Conservation (phyloP, 2,888 invertebrate genomes). For the Marasmarcha lunaedactyla region DNA sequence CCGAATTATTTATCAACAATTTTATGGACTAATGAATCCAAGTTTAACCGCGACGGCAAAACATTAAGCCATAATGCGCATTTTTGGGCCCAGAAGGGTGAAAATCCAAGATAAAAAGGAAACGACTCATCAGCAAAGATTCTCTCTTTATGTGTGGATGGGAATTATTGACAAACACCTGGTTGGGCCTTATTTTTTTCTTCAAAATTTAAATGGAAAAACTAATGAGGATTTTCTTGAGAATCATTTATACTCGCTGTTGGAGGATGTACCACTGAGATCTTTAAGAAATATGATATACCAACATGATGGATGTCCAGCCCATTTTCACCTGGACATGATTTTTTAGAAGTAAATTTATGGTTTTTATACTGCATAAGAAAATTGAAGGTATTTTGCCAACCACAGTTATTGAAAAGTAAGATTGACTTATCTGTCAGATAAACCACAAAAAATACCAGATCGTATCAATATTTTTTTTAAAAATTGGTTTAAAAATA, state of each 20-base stretch:
- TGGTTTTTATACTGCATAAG: too few relatives aligned
- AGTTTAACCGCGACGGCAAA: neutral
- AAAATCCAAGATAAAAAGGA: neutral
- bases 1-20: slow-evolving; percentile 7
- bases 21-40: slow-evolving; percentile 11
- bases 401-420: too few relatives aligned
- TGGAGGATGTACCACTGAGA: neutral
- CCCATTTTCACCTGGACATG: too few relatives aligned
- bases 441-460: too few relatives aligned
- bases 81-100: neutral
- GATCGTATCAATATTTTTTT: too few relatives aligned
- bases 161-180: slow-evolving; percentile 6
- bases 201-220: slow-evolving; percentile 1
- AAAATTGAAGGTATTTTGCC: too few relatives aligned
- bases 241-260: neutral
- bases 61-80: too few relatives aligned
- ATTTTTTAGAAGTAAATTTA: too few relatives aligned
- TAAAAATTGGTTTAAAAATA: too few relatives aligned
- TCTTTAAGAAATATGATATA: too few relatives aligned
- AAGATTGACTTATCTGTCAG: too few relatives aligned
- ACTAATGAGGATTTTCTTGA: neutral
- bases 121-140: slow-evolving; percentile 4
- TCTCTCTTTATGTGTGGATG: slow-evolving; percentile 9
- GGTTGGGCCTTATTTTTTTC: slow-evolving; percentile 10
- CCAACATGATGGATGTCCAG: too few relatives aligned